Percentiles rank a stretch among this genome's conserved stretches.
Conservation (phyloP, 1,140 invertebrate genomes). For the Plutomurus gul region DNA sequence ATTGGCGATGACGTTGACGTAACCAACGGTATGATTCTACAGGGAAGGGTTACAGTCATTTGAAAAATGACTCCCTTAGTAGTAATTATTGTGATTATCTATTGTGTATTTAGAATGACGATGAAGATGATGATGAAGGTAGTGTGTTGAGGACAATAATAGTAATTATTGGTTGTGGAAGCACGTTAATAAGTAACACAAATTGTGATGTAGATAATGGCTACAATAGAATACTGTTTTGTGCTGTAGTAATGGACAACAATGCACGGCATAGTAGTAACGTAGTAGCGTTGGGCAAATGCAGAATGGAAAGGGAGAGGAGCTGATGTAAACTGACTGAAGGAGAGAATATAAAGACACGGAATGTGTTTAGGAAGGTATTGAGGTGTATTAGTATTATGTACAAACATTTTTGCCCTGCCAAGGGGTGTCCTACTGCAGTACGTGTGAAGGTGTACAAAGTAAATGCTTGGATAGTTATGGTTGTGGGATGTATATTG, state of each 20-base stretch:
- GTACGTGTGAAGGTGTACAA: neutral
- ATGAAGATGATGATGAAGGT: conserved; percentile 26
- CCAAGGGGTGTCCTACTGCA: neutral
- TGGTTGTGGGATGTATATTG: neutral
- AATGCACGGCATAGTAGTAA: neutral
- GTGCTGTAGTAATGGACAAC: neutral
- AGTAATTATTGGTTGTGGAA: conserved; percentile 26
- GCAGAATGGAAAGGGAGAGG: neutral
- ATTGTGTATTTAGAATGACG: conserved; percentile 9
- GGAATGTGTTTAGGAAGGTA: neutral
- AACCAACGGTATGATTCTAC: neutral
- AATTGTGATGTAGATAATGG: conserved; percentile 12
- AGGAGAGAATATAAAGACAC: neutral
- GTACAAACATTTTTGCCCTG: neutral
- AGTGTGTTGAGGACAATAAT: conserved; percentile 19
- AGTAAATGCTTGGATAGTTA: too few relatives aligned
- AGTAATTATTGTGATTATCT: conserved; percentile 44
- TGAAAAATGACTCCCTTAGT: conserved; percentile 5
- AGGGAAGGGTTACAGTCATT: conserved; percentile 4
- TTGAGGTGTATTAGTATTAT: neutral
- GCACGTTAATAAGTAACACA: conserved; percentile 11
- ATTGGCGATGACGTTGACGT: too few relatives aligned
- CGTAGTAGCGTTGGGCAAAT: neutral
- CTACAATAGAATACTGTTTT: neutral
- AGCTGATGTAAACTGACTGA: too few relatives aligned